phyloP scores from a whole-genome alignment of 2,888 invertebrate species.

The Drosophila lacicola region DNA sequence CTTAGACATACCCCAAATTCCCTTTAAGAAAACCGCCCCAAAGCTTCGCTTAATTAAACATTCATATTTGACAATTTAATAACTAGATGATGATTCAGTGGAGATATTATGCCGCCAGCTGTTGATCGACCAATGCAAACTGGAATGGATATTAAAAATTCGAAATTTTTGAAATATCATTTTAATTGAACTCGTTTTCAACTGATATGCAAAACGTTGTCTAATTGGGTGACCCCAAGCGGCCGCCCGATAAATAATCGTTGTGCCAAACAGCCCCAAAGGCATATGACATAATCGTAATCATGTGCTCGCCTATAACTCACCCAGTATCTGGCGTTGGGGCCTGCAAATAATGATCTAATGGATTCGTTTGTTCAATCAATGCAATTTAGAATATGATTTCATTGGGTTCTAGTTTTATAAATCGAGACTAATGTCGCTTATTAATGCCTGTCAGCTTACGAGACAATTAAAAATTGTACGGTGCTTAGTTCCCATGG shows the following conservation, averaged over 20 bases:
- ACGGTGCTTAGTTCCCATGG: constrained; percentile 40
- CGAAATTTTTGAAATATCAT: constrained; percentile 20
- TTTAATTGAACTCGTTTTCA: constrained; percentile 73
- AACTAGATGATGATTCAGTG: constrained; percentile 19
- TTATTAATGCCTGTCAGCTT: constrained; percentile 56
- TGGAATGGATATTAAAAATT: constrained; percentile 13
- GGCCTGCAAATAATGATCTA: constrained; percentile 54
- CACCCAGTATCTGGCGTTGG: constrained; percentile 11
- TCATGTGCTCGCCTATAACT: constrained; percentile 9
- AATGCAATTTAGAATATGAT: constrained; percentile 74
- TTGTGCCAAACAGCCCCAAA: constrained; percentile 6
- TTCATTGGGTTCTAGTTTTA: constrained; percentile 55
- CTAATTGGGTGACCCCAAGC: constrained; percentile 46
- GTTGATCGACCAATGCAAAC: constrained; percentile 8
- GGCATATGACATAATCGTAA: constrained; percentile 61
- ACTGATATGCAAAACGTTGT: constrained; percentile 67
- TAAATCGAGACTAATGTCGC: constrained; percentile 36
- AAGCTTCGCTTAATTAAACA: background rate
- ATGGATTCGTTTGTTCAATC: constrained; percentile 64
- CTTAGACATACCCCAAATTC: too few species aligned
- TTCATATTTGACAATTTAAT: background rate
- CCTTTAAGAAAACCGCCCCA: background rate
- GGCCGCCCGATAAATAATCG: constrained; percentile 24
- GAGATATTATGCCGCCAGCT: background rate
- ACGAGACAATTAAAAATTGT: constrained; percentile 46